These are phyloP conservation scores for Thryonomys swinderianus DNA, from an alignment of 2,113 vertebrate species.

Conservation along the genomic window DNA sequence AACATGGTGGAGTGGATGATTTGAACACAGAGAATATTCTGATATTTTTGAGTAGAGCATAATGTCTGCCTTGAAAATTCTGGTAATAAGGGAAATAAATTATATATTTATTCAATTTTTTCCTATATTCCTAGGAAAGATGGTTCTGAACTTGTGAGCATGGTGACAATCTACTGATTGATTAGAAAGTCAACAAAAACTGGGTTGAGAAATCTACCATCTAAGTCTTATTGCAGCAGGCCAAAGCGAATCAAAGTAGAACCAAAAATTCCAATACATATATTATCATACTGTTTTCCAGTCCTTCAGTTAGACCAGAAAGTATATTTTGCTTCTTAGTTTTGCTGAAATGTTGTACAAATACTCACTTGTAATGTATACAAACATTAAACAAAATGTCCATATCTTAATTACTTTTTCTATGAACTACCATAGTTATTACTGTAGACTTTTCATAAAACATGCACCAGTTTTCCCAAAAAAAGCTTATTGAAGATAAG, in stretches of 20 bases:
- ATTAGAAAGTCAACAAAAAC: background rate
- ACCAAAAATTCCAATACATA: background rate
- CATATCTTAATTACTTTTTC: slow-evolving; percentile 5
- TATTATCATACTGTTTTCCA: background rate
- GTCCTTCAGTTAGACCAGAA: background rate
- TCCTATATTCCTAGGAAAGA: background rate
- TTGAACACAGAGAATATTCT: background rate
- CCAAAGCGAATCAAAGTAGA: background rate
- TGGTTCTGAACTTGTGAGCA: background rate
- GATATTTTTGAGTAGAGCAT: slow-evolving; percentile 11
- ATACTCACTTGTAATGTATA: background rate
- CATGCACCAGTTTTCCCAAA: slow-evolving; percentile 51
- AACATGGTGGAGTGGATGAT: background rate
- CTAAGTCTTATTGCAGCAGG: background rate
- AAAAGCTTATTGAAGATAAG: slow-evolving; percentile 44
- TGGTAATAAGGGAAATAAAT: background rate
- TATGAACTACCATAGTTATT: background rate
- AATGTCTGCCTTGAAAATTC: background rate
- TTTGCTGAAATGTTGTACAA: background rate
- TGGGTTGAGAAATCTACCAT: background rate
- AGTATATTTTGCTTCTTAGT: background rate
- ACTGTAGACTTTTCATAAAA: slow-evolving; percentile 6
- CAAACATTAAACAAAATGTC: background rate
- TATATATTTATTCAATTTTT: background rate
- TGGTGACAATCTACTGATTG: background rate